phyloP scores from a whole-genome alignment of 2,888 invertebrate species.

The Lepidonotus clava region DNA sequence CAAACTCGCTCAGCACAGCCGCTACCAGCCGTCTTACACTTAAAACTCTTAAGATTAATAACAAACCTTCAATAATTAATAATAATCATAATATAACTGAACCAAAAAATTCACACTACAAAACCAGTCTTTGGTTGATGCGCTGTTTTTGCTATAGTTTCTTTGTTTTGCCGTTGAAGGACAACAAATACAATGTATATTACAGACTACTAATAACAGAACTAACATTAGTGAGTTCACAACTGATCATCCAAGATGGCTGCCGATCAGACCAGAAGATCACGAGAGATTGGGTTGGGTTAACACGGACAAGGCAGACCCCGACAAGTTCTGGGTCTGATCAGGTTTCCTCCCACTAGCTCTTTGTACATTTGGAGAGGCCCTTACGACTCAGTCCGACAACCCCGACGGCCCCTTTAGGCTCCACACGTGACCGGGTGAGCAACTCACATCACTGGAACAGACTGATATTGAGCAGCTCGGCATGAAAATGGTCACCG shows the following conservation, averaged over 20 bases:
- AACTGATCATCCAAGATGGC: background rate
- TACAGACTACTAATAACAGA: constrained; percentile 18
- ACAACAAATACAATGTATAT: background rate
- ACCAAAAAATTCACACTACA: constrained; percentile 13
- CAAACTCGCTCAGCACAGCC: background rate
- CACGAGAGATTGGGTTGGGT: background rate
- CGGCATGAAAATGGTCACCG: background rate
- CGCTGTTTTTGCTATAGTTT: background rate
- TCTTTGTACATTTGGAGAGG: too few relatives aligned
- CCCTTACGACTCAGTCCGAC: too few relatives aligned
- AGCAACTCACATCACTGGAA: too few relatives aligned
- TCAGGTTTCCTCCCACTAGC: too few relatives aligned
- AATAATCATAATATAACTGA: background rate
- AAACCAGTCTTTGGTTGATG: constrained; percentile 18
- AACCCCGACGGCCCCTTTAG: too few relatives aligned
- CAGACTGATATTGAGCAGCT: constrained; percentile 17
- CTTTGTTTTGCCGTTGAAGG: background rate
- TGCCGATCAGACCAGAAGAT: background rate
- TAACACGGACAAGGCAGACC: background rate
- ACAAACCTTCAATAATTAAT: background rate
- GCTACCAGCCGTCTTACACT: background rate
- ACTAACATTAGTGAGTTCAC: background rate
- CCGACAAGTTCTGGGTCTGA: too few relatives aligned
- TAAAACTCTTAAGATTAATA: too few relatives aligned
- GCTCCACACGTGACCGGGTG: too few relatives aligned